phyloP scores from a whole-genome alignment of 2,888 invertebrate species.

The Galerucella pusilla region DNA sequence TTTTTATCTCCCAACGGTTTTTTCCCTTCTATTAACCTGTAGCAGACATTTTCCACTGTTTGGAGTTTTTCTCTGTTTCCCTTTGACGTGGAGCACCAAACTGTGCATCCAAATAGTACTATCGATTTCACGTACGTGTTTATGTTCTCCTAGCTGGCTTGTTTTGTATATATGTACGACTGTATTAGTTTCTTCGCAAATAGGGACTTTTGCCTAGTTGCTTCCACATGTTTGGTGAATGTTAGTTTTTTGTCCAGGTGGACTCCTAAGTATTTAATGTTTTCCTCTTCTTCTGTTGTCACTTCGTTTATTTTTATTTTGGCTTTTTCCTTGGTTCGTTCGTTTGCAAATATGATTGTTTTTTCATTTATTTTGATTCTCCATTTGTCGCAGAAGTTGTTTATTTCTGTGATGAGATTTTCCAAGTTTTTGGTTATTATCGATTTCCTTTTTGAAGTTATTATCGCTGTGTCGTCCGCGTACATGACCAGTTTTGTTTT shows the following conservation, averaged over 20 bases:
- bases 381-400: neutral
- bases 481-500: neutral
- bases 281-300: neutral
- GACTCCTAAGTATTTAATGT: neutral
- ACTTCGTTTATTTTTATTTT: neutral
- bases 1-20: neutral
- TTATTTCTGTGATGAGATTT: neutral
- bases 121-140: neutral
- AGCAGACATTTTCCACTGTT: neutral
- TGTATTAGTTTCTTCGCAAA: neutral
- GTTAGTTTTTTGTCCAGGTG: neutral
- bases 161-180: neutral
- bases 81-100: neutral
- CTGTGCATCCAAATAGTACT: neutral
- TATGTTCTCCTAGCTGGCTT: neutral
- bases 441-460: neutral
- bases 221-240: neutral
- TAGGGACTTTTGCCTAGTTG: neutral
- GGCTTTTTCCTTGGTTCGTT: too few relatives aligned
- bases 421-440: neutral
- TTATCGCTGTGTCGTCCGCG: constrained; percentile 5
- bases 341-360: neutral
- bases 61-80: neutral
- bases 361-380: neutral
- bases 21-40: too few relatives aligned